Conservation (phyloP, 2,888 invertebrate genomes). For the Apodemia zela region DNA sequence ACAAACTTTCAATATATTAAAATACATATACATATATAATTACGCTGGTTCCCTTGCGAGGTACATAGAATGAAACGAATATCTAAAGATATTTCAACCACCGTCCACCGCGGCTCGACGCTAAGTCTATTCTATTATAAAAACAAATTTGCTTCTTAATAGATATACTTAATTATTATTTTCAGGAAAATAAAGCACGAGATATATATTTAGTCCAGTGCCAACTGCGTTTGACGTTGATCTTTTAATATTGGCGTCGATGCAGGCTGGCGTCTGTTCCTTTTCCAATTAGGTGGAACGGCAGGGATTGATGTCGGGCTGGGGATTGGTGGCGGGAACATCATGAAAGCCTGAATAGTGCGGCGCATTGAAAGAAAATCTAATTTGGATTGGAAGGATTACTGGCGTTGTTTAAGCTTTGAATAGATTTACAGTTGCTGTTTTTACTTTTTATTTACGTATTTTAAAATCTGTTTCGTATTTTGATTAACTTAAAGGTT, state of each 20-base stretch:
- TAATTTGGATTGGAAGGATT: conserved; percentile 79
- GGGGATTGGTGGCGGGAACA: conserved; percentile 37
- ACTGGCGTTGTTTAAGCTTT: conserved; percentile 38
- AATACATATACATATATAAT: too few species aligned
- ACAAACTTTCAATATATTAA: too few species aligned
- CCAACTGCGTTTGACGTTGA: conserved; percentile 12
- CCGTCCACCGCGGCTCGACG: too few species aligned
- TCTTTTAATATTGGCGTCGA: conserved; percentile 21
- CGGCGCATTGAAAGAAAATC: conserved; percentile 74
- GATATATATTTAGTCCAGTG: conserved; percentile 6
- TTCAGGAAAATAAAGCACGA: neutral
- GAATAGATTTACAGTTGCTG: neutral
- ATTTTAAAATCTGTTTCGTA: neutral
- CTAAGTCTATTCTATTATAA: too few species aligned
- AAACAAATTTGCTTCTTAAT: neutral
- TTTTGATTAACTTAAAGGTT: too few species aligned
- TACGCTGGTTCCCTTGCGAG: too few species aligned
- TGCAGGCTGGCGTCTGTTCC: conserved; percentile 23
- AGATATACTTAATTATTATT: neutral
- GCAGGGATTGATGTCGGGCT: conserved; percentile 46
- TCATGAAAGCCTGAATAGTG: conserved; percentile 58
- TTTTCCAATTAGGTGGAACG: conserved; percentile 29
- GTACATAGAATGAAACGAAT: too few species aligned
- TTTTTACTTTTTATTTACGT: neutral
- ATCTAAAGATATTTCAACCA: too few species aligned